A percentile compares a stretch with the other conserved stretches of the same genome.
phyloP scores from a whole-genome alignment of 2,888 invertebrate genomes.

The Ophioninae sp. region DNA sequence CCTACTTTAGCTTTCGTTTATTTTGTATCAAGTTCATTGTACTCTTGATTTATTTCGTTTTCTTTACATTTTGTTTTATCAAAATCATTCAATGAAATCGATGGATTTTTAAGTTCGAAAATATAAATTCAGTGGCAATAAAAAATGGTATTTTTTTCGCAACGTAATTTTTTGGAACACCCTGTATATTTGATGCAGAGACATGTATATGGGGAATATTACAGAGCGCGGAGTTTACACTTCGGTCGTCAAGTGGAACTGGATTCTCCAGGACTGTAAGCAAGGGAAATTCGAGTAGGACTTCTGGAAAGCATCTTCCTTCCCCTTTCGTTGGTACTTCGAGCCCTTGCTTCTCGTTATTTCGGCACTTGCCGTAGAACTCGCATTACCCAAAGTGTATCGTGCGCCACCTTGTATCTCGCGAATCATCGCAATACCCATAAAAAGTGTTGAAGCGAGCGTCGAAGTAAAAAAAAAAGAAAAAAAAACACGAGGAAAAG shows the following conservation, averaged over 20 bases:
- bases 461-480: not conserved
- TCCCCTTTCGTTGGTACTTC: not conserved
- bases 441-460: slow-evolving; percentile 17
- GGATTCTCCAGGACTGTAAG: slow-evolving; percentile 20
- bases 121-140: too few relatives aligned
- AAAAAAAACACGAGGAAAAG: too few relatives aligned
- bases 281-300: not conserved
- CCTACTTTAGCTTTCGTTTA: too few relatives aligned
- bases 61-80: too few relatives aligned
- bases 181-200: slow-evolving; percentile 7
- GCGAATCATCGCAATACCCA: slow-evolving; percentile 12
- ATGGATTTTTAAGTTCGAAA: too few relatives aligned
- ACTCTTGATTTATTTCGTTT: too few relatives aligned
- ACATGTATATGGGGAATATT: not conserved
- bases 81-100: too few relatives aligned
- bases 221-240: not conserved
- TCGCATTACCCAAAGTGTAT: too few relatives aligned
- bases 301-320: not conserved
- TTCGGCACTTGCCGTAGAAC: slow-evolving; percentile 20
- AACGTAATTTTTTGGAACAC: slow-evolving; percentile 13
- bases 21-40: too few relatives aligned
- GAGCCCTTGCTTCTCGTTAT: not conserved
- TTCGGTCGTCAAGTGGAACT: slow-evolving; percentile 16
- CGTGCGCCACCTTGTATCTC: not conserved
- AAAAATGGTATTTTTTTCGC: not conserved